Base-by-base conservation (phyloP, 2,888 invertebrate genomes). In the Hypolimnas misippus region DNA sequence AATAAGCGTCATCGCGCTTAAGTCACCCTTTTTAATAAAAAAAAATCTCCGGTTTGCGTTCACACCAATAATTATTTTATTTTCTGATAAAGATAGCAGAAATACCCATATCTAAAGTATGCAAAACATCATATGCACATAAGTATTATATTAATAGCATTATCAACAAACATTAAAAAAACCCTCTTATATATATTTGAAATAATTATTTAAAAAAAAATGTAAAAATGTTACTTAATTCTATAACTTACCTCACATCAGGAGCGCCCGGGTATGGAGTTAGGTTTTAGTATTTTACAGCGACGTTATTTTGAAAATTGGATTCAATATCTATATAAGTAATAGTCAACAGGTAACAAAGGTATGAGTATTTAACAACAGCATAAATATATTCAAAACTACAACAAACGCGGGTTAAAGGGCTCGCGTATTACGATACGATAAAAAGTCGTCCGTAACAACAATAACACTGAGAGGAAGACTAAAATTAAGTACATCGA, bases 341-440 rank as follows among this genome's bases (percentile, higher is more conserved):
- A 87, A 83, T 88, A 90, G 87, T 88, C 83, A 91, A 91, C 90
- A 89, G 86, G 82, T 91, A 91, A 90, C 89, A 90, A 89, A 89
- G 89, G 85, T 88, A 81, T 76, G 84, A 89, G 87, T 87, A 81
- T 83, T 81, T 71, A 87, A 87, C 86, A 90, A 89, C 86, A 87
- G 88, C 84, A 80, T 86, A 89, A 87, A 90, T 83, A 86, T 87
- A 79, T 87, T 81, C 83, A 89, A 89, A 89, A 86, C 86, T 88
- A 83, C 83, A 89, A 89, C 89, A 87, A 78, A 73, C 79, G 80
- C 77, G 79, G 71, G 68, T 76, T 46, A 69, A 62, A 67, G 68
- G 67, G 69, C 65, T 67, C 75, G 77, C 76, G 75, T 67, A 67
- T 60, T 71, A 79, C 49, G 49, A 49, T 83, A 82, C 76, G 72